Percentiles rank a stretch among this genome's conserved stretches.
Conservation (phyloP, 2,113 vertebrate genomes). For the Grammomys surdaster region DNA sequence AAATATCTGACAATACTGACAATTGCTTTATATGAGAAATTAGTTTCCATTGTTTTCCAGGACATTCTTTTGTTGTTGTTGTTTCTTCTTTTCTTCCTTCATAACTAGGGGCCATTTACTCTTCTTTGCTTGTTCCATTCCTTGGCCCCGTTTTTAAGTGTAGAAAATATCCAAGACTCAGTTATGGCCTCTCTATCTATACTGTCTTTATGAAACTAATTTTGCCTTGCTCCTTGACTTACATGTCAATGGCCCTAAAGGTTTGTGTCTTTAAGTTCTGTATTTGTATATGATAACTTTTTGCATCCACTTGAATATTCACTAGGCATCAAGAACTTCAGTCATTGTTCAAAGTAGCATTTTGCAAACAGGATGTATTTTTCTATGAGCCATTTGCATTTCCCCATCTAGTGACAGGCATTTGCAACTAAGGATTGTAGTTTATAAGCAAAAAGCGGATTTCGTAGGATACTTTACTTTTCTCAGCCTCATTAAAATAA, state of each 20-base stretch:
- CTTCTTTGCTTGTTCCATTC: conserved; percentile 54
- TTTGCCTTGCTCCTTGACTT: not conserved
- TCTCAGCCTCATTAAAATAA: conserved; percentile 30
- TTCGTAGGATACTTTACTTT: conserved; percentile 42
- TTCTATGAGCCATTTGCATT: conserved; percentile 8
- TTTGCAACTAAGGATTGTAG: not conserved
- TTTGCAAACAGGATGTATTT: conserved; percentile 35
- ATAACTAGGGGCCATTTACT: conserved; percentile 32
- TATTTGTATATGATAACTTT: conserved; percentile 15
- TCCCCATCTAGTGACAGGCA: not conserved
- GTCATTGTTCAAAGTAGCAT: conserved; percentile 21
- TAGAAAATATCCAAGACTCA: conserved; percentile 13
- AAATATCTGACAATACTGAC: conserved; percentile 28
- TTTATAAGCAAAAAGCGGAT: not conserved
- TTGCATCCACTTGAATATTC: conserved; percentile 34
- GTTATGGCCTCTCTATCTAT: not conserved
- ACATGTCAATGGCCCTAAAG: not conserved
- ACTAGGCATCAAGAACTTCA: not conserved
- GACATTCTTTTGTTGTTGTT: not conserved
- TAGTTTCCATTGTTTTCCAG: conserved; percentile 44
- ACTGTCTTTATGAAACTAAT: not conserved
- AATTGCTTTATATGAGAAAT: conserved; percentile 27
- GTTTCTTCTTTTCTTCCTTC: conserved; percentile 49
- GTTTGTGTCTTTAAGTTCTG: conserved; percentile 29
- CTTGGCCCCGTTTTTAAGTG: conserved; percentile 62